Conservation (phyloP, 1,140 invertebrate genomes). For the Bombus picipes region DNA sequence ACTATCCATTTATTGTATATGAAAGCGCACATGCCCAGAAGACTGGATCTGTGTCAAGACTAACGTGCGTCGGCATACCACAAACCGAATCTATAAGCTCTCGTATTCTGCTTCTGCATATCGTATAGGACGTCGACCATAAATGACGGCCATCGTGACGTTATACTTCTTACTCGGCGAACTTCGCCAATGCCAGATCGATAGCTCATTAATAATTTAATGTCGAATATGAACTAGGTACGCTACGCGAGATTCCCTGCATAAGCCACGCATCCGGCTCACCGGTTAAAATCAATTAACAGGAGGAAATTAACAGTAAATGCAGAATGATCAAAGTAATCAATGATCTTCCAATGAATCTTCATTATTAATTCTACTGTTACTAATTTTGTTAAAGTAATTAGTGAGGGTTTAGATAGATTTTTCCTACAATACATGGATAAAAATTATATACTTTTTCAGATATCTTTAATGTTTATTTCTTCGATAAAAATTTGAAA, state of each 20-base stretch:
- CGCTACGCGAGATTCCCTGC: too few relatives aligned
- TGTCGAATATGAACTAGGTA: neutral
- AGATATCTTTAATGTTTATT: too few relatives aligned
- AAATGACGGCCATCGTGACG: neutral
- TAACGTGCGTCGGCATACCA: neutral
- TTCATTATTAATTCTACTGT: neutral
- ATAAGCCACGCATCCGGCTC: neutral
- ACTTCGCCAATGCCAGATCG: slow-evolving; percentile 8
- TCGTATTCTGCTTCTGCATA: slow-evolving; percentile 11
- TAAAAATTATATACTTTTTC: too few relatives aligned
- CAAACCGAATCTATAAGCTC: slow-evolving; percentile 18
- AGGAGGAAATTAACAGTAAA: neutral
- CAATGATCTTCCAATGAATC: neutral
- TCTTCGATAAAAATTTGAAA: too few relatives aligned
- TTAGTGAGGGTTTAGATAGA: too few relatives aligned
- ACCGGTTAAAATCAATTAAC: neutral
- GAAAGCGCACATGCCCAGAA: neutral
- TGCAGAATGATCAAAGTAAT: neutral
- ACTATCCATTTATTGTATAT: neutral
- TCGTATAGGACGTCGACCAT: neutral
- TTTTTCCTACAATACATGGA: too few relatives aligned
- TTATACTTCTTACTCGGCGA: neutral
- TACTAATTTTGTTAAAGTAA: too few relatives aligned
- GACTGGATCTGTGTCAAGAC: slow-evolving; percentile 21
- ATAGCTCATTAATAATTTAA: neutral